Conservation (phyloP, 2,888 invertebrate genomes). For the Neoaliturus tenellus region DNA sequence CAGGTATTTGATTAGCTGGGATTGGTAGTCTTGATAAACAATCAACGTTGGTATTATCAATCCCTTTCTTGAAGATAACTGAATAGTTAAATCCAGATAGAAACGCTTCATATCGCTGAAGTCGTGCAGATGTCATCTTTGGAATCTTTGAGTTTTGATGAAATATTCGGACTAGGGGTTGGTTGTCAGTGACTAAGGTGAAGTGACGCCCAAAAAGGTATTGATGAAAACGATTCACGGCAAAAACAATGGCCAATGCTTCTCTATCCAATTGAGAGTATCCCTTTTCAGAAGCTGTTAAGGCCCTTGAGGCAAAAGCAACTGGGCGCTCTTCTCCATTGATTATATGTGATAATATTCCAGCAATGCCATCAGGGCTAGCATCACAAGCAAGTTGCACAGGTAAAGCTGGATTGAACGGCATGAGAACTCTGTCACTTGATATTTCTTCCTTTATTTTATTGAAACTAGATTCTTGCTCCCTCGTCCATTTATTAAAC, state of each 20-base stretch:
- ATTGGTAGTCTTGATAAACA: conserved; percentile 45
- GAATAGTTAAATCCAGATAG: conserved; percentile 32
- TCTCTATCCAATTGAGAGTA: conserved; percentile 59
- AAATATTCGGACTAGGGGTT: conserved; percentile 56
- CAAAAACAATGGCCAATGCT: background rate
- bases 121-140: conserved; percentile 54
- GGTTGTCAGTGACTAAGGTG: conserved; percentile 55
- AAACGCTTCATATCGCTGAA: conserved; percentile 53
- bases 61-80: conserved; percentile 49
- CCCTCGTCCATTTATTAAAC: too few relatives aligned
- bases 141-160: conserved; percentile 41
- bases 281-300: conserved; percentile 67
- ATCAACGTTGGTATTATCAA: conserved; percentile 40
- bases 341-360: conserved; percentile 57
- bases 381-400: too few relatives aligned
- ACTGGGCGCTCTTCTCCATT: conserved; percentile 59
- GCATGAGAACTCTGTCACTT: too few relatives aligned
- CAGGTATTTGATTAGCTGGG: too few relatives aligned
- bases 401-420: too few relatives aligned
- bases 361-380: conserved; percentile 57
- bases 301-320: conserved; percentile 61
- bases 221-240: background rate
- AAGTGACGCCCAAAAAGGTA: conserved; percentile 32
- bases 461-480: too few relatives aligned
- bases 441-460: too few relatives aligned